Conservation (phyloP, 2,888 invertebrate genomes). For the Drosophila demipolita region DNA sequence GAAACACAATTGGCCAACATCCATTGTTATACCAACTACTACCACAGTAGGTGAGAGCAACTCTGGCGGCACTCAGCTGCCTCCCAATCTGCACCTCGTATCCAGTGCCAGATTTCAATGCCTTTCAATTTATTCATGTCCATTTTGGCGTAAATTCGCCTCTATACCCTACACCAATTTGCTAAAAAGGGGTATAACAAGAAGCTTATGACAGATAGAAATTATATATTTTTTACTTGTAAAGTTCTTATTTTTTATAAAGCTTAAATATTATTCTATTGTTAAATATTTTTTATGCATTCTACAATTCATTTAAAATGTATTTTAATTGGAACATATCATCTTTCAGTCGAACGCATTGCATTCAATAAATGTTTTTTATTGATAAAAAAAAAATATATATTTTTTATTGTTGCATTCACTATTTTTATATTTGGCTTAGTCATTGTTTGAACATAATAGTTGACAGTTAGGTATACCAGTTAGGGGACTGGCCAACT, state of each 20-base stretch:
- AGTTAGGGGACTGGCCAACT: constrained; percentile 11
- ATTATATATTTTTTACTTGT: neutral
- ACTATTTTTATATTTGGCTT: constrained; percentile 20
- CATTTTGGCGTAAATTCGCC: constrained; percentile 71
- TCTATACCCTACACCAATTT: constrained; percentile 34
- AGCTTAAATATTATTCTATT: neutral
- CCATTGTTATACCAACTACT: constrained; percentile 52
- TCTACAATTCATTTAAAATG: neutral
- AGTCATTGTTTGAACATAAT: constrained; percentile 57
- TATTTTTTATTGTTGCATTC: constrained; percentile 23
- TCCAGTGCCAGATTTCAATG: constrained; percentile 46
- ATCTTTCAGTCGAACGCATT: neutral
- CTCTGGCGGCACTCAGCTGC: constrained; percentile 17
- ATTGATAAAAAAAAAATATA: constrained; percentile 25
- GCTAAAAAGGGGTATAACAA: neutral
- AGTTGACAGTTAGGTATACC: constrained; percentile 42
- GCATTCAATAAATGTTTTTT: constrained; percentile 16
- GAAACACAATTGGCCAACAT: constrained; percentile 52
- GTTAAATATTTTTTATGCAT: neutral
- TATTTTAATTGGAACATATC: neutral
- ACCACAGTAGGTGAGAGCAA: constrained; percentile 27
- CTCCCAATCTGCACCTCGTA: neutral
- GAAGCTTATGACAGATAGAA: neutral
- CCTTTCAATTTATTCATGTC: constrained; percentile 73
- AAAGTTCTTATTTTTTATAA: neutral